These are phyloP conservation scores for Troilus luridus DNA, from an alignment of 2,888 invertebrate species.

Conservation along the genomic window DNA sequence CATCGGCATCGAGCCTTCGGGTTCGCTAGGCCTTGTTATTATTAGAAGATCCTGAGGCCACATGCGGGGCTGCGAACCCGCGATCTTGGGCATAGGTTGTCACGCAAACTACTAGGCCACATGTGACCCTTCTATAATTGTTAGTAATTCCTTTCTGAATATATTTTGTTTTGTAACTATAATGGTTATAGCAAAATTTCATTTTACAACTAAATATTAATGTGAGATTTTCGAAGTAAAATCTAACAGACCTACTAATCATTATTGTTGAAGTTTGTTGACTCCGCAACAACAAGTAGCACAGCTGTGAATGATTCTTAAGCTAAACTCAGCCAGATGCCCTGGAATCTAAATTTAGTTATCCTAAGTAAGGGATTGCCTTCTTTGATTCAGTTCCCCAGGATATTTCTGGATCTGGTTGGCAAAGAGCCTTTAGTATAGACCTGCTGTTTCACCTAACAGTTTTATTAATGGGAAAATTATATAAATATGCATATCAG, in stretches of 20 bases:
- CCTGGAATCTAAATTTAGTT: constrained; percentile 2
- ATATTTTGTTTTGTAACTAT: background rate
- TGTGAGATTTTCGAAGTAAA: background rate
- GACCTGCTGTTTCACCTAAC: constrained; percentile 12
- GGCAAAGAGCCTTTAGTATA: constrained; percentile 17
- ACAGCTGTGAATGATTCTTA: background rate
- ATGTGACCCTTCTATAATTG: no score
- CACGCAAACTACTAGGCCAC: no score
- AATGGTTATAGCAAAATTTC: background rate
- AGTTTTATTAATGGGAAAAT: constrained; percentile 1
- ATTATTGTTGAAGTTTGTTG: background rate
- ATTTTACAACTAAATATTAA: background rate
- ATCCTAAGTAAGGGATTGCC: background rate
- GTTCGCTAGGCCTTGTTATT: no score
- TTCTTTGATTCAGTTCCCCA: constrained; percentile 30
- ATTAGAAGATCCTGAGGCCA: no score
- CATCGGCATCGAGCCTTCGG: no score
- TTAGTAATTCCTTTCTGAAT: background rate
- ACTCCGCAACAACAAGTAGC: background rate
- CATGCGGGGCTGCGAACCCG: no score
- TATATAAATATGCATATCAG: background rate
- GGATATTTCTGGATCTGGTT: constrained; percentile 29
- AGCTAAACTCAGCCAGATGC: background rate
- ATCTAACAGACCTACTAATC: background rate
- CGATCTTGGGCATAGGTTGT: no score